These are phyloP conservation scores for Crocidura indochinensis DNA, from an alignment of 2,797 vertebrate species.

Conservation along the genomic window DNA sequence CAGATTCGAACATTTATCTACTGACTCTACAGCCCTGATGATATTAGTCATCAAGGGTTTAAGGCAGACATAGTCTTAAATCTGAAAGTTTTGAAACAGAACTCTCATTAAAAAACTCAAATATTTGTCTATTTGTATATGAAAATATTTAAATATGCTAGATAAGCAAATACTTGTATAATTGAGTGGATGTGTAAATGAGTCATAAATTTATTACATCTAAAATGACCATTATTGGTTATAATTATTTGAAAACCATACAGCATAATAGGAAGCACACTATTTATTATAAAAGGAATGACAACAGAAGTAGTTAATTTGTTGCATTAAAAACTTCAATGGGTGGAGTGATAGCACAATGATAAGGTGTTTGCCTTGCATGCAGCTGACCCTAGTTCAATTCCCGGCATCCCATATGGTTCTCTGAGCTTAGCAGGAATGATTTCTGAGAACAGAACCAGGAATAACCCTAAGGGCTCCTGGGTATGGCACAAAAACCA, in stretches of 20 bases:
- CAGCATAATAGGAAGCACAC: constrained; percentile 47
- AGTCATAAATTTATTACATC: constrained; percentile 75
- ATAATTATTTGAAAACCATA: constrained; percentile 76
- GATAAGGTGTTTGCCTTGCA: no score
- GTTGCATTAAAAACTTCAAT: constrained; percentile 52
- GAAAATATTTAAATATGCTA: constrained; percentile 72
- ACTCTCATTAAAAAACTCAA: constrained; percentile 63
- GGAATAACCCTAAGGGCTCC: no score
- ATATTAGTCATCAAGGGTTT: background rate
- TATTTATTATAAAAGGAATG: constrained; percentile 70
- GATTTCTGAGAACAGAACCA: no score
- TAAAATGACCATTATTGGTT: constrained; percentile 75
- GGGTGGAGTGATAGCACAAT: no score
- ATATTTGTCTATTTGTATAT: constrained; percentile 69
- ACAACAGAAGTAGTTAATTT: constrained; percentile 57
- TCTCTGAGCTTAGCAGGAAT: no score
- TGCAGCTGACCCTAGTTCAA: no score
- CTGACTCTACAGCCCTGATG: background rate
- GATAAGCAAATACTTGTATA: constrained; percentile 65
- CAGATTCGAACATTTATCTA: no score
- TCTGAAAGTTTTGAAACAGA: constrained; percentile 47
- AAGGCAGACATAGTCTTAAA: background rate
- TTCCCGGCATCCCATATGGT: no score
- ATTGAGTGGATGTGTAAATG: constrained; percentile 67
- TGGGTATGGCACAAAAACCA: no score